Evolutionary conservation across 2,113 vertebrate species (phyloP).

Genomic region (Turdus rufiventris): DNA sequence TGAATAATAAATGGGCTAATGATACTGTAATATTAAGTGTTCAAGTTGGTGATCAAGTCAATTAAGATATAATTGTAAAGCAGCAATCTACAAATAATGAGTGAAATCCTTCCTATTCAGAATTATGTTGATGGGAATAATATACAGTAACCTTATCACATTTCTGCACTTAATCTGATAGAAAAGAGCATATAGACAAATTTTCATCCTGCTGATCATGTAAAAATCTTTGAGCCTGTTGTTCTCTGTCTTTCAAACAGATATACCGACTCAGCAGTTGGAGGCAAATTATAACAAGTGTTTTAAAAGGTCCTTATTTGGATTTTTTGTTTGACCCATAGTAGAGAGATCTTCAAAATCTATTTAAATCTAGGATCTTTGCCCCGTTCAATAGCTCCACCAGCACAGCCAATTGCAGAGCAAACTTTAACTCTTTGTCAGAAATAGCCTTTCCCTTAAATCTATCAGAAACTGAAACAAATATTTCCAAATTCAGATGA

Average conservation of each 20-base stretch:
- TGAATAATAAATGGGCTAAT: conserved; percentile 71
- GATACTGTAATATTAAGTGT: conserved; percentile 68
- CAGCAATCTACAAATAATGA: conserved; percentile 50
- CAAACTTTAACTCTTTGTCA: background rate
- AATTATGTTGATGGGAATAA: conserved; percentile 10
- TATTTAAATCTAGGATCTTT: background rate
- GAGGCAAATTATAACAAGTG: background rate
- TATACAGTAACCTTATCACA: background rate
- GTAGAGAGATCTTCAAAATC: background rate
- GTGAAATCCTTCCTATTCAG: conserved; percentile 15
- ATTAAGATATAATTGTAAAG: conserved; percentile 70
- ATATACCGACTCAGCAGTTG: background rate
- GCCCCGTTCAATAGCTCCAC: background rate
- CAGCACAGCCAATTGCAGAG: background rate
- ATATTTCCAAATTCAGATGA: background rate
- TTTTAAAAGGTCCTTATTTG: background rate
- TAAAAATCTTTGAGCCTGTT: background rate
- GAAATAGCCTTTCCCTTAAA: background rate
- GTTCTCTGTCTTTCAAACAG: background rate
- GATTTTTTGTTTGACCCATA: background rate
- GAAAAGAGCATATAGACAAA: background rate
- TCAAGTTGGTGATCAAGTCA: conserved; percentile 71
- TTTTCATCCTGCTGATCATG: background rate
- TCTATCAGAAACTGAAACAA: background rate
- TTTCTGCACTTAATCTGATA: conserved; percentile 6